Conservation (phyloP, 1,140 invertebrate species). For the Ostrea edulis region DNA sequence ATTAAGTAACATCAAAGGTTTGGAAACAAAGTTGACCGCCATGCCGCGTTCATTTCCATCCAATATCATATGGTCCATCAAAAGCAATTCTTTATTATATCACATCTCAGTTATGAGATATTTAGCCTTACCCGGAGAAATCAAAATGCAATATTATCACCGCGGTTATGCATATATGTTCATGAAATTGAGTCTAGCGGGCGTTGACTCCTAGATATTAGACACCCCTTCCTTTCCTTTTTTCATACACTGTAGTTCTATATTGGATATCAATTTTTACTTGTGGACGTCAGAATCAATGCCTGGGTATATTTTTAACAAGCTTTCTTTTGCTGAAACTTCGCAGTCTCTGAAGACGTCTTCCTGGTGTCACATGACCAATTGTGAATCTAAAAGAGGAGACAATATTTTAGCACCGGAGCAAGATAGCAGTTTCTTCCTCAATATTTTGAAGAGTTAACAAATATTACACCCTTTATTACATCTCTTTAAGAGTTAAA, state of each 20-base stretch:
- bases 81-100: slow-evolving; percentile 14
- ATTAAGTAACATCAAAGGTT: slow-evolving; percentile 29
- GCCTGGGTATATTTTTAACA: too few species aligned
- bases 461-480: not conserved
- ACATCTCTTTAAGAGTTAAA: not conserved
- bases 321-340: not conserved
- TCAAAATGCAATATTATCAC: slow-evolving; percentile 12
- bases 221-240: not conserved
- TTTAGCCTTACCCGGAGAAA: slow-evolving; percentile 14
- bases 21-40: slow-evolving; percentile 5
- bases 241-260: not conserved
- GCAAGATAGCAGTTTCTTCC: not conserved
- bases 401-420: too few species aligned
- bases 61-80: slow-evolving; percentile 23
- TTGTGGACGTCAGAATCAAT: not conserved
- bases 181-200: not conserved
- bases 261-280: not conserved
- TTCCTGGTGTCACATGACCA: not conserved
- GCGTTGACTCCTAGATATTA: not conserved
- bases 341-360: not conserved
- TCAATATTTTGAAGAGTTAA: not conserved
- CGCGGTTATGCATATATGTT: slow-evolving; percentile 22
- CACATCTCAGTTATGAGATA: slow-evolving; percentile 7
- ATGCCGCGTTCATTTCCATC: slow-evolving; percentile 13
- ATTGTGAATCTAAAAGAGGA: not conserved